Conservation (phyloP, 2,888 invertebrate species). For the Leptopilina drosophilae region DNA sequence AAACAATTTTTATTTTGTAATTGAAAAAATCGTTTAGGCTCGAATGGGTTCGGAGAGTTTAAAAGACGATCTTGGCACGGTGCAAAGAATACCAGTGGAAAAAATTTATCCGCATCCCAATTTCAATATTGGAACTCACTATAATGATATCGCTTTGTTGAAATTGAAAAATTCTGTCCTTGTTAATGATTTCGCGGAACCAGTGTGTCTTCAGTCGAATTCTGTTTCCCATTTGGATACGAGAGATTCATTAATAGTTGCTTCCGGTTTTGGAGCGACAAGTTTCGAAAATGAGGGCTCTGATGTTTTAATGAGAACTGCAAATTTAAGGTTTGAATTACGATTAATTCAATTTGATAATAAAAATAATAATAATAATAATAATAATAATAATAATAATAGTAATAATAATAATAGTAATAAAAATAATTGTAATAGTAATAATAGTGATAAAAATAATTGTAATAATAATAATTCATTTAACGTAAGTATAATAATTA, state of each 20-base stretch:
- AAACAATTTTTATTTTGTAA: too few species aligned
- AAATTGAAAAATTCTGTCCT: not conserved
- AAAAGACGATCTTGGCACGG: too few species aligned
- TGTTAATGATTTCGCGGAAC: not conserved
- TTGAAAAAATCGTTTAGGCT: not conserved
- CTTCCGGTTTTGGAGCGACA: constrained; percentile 12
- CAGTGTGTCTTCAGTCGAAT: constrained; percentile 8
- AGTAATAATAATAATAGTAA: too few species aligned
- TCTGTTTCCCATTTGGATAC: not conserved
- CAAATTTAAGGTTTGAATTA: not conserved
- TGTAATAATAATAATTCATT: too few species aligned
- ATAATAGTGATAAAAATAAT: too few species aligned
- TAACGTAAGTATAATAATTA: not conserved
- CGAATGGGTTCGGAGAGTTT: constrained; percentile 12
- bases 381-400: too few species aligned
- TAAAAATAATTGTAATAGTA: too few species aligned
- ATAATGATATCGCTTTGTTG: constrained; percentile 17
- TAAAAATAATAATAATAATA: too few species aligned
- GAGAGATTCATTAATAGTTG: not conserved
- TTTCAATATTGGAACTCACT: constrained; percentile 4
- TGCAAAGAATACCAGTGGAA: constrained; percentile 5
- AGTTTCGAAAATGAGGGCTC: constrained; percentile 27
- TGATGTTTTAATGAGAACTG: constrained; percentile 2
- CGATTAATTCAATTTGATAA: too few species aligned
- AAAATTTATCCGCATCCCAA: constrained; percentile 15